phyloP scores from a whole-genome alignment of 2,888 invertebrate genomes.

The Ophonus ardosiacus region DNA sequence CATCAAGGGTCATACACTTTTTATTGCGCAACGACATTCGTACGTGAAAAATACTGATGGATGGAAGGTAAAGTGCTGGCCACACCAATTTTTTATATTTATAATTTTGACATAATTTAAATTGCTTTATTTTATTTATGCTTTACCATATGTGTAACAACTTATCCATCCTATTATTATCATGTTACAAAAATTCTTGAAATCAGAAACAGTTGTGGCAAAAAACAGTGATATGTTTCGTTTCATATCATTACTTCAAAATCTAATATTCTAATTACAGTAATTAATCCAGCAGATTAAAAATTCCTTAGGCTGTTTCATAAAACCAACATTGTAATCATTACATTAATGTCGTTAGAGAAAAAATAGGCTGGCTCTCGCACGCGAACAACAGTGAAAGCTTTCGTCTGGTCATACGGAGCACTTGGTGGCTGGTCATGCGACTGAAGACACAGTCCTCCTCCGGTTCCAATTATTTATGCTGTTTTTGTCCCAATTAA shows the following conservation, averaged over 20 bases:
- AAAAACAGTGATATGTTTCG: constrained; percentile 18
- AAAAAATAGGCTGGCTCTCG: constrained; percentile 21
- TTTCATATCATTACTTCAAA: constrained; percentile 31
- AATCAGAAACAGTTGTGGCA: background rate
- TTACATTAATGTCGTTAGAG: constrained; percentile 40
- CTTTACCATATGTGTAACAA: background rate
- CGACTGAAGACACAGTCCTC: constrained; percentile 24
- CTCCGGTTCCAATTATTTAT: constrained; percentile 61
- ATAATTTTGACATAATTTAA: too few species aligned
- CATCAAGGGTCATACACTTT: too few species aligned
- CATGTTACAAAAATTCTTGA: constrained; percentile 37
- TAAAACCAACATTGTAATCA: constrained; percentile 53
- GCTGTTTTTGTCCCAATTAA: constrained; percentile 60
- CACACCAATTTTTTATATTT: too few species aligned
- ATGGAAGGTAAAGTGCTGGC: too few species aligned
- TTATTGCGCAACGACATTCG: too few species aligned
- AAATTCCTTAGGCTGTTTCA: constrained; percentile 47
- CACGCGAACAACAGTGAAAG: background rate
- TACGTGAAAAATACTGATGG: too few species aligned
- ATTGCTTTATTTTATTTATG: background rate
- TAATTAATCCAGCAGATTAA: constrained; percentile 46
- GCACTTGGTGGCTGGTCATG: background rate
- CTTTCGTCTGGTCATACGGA: constrained; percentile 37
- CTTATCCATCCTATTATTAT: constrained; percentile 25
- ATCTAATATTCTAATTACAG: constrained; percentile 48